Percentiles rank a stretch among this genome's conserved stretches.
These are phyloP conservation scores for Panthera leo DNA, from an alignment of 2,113 vertebrate species.

Conservation along the genomic window DNA sequence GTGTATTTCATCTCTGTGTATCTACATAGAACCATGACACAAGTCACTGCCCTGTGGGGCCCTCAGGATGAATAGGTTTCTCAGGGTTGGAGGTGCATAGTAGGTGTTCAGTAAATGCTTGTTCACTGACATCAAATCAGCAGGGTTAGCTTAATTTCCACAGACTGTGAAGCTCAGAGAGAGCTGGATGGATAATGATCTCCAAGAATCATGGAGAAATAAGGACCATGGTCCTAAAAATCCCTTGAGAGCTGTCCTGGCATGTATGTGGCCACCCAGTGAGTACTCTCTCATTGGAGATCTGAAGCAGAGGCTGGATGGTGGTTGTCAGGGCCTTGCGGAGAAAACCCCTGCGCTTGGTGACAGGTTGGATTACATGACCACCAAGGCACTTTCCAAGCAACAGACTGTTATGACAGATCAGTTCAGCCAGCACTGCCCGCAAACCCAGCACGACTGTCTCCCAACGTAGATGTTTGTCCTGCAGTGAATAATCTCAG, in stretches of 20 bases:
- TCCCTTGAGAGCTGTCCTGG: not conserved
- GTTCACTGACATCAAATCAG: not conserved
- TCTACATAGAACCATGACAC: not conserved
- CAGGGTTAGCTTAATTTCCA: not conserved
- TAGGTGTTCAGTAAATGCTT: not conserved
- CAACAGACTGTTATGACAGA: not conserved
- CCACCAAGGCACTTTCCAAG: not conserved
- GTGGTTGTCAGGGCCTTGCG: not conserved
- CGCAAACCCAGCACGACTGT: not conserved
- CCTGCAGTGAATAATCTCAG: not conserved
- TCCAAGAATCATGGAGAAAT: not conserved
- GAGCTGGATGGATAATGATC: not conserved
- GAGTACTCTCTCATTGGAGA: not conserved
- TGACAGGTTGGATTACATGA: not conserved
- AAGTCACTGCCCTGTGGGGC: accelerated
- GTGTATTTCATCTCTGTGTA: not conserved
- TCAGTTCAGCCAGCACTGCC: not conserved
- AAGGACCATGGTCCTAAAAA: not conserved
- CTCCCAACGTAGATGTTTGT: not conserved
- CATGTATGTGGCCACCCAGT: not conserved
- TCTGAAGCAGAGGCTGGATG: not conserved
- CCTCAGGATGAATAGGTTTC: not conserved
- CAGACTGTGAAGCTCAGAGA: not conserved
- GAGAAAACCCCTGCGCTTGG: not conserved
- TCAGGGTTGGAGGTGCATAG: not conserved